Base-by-base conservation (phyloP, 2,888 invertebrate genomes). In the Itoplectis maculator region DNA sequence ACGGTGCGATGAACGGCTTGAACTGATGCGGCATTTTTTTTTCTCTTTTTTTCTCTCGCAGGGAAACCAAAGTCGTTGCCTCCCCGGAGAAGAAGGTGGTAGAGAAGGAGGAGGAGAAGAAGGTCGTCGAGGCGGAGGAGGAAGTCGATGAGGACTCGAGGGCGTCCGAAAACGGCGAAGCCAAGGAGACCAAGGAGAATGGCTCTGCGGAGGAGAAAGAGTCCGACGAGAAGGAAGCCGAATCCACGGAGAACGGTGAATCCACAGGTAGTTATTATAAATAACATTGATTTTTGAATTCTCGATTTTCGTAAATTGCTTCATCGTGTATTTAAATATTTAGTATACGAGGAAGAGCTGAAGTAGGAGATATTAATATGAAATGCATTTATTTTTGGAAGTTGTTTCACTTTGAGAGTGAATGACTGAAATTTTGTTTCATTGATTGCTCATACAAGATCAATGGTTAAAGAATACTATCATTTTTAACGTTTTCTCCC, bases 81-180 rank as follows among this genome's bases (percentile, higher is more conserved):
- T 90, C 93, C 6, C 93, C 93, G 65, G 93, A 93, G 89, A 95
- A 95, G 89, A 92, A 90, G 94, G 94, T 86, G 63, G 89, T 89
- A 74, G 88, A 89, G 82, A 89, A 88, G 56, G 90, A 94, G 83
- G 89, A 88, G 54, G 90, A 94, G 51, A 89, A 91, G 89, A 94
- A 94, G 86, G 92, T 92, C 94, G 94, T 90, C 69, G 92, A 92
- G 13, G 93, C 93, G 70, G 92, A 89, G 88, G 94, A 94, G 83
- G 94, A 94, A 84, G 93, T 92, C 37, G 93, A 93, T 20, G 91
- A 92, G 45, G 92, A 93, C 54, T 92, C 93, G 29, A 92, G 93
- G 84, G 90, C 93, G 68, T 93, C 93, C 79, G 90, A 92, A 74
- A 93, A 93, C 82, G 93, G 92, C 49, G 91, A 92, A n/a, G 90